Conservation (phyloP, 2,797 vertebrate species). For the Margarornis squamiger region DNA sequence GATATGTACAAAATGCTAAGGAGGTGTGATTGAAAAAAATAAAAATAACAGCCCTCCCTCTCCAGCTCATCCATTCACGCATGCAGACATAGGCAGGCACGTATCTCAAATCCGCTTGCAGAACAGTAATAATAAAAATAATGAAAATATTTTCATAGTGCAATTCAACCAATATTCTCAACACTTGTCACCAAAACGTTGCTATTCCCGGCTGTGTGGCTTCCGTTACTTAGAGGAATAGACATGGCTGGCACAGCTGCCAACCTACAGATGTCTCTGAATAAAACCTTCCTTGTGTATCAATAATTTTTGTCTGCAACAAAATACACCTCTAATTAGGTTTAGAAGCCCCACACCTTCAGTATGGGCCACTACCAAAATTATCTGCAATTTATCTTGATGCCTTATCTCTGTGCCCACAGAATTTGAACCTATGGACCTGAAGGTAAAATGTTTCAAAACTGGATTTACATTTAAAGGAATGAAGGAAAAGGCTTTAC, state of each 20-base stretch:
- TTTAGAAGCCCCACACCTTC: slow-evolving; percentile 19
- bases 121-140: slow-evolving; percentile 44
- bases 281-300: slow-evolving; percentile 65
- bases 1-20: slow-evolving; percentile 40
- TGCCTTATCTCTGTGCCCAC: not conserved
- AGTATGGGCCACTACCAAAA: not conserved
- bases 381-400: not conserved
- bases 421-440: not conserved
- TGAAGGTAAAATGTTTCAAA: not conserved
- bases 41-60: not conserved
- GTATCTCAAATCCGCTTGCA: not conserved
- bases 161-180: slow-evolving; percentile 52
- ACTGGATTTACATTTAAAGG: not conserved
- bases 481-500: not conserved
- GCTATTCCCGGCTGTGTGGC: slow-evolving; percentile 12
- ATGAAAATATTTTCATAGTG: slow-evolving; percentile 49
- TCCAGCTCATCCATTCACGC: not conserved
- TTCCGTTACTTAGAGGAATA: slow-evolving; percentile 50
- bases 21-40: slow-evolving; percentile 15
- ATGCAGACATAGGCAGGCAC: not conserved
- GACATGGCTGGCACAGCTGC: slow-evolving; percentile 67
- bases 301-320: slow-evolving; percentile 34
- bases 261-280: slow-evolving; percentile 69
- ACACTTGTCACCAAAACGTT: slow-evolving; percentile 39
- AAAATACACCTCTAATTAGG: slow-evolving; percentile 35